phyloP scores from a whole-genome alignment of 2,797 vertebrate species.

The Enteromius trimaculatus region DNA sequence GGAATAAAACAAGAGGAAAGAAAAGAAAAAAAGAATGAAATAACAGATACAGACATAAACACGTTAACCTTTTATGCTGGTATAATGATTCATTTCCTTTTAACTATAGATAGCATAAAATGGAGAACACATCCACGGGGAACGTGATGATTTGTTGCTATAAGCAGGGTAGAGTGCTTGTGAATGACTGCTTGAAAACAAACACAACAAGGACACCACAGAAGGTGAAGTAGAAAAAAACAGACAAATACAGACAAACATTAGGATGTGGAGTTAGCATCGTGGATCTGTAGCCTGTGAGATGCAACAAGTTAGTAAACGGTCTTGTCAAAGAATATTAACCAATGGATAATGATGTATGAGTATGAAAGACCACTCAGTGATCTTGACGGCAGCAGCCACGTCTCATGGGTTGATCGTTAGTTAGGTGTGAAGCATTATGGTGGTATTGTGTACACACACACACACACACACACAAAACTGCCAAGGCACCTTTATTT shows the following conservation, averaged over 20 bases:
- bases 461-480: constrained; percentile 9
- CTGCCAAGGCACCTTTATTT: constrained; percentile 45
- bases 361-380: constrained; percentile 47
- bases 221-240: constrained; percentile 51
- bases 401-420: constrained; percentile 48
- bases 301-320: constrained; percentile 58
- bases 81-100: constrained; percentile 20
- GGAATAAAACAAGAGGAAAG: constrained; percentile 72
- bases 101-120: not conserved
- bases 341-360: constrained; percentile 64
- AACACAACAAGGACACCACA: constrained; percentile 39
- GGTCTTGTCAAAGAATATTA: constrained; percentile 65
- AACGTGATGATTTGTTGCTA: not conserved
- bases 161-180: constrained; percentile 49
- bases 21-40: constrained; percentile 70
- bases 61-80: constrained; percentile 22
- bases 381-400: constrained; percentile 25
- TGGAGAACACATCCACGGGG: not conserved
- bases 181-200: constrained; percentile 30
- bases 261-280: constrained; percentile 40
- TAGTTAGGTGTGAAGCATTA: constrained; percentile 63
- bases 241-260: constrained; percentile 53
- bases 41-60: constrained; percentile 58
- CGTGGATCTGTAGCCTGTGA: constrained; percentile 46
- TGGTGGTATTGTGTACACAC: constrained; percentile 31